Evolutionary conservation across 1,140 invertebrate species (phyloP).

Genomic region (Adelges cooleyi): DNA sequence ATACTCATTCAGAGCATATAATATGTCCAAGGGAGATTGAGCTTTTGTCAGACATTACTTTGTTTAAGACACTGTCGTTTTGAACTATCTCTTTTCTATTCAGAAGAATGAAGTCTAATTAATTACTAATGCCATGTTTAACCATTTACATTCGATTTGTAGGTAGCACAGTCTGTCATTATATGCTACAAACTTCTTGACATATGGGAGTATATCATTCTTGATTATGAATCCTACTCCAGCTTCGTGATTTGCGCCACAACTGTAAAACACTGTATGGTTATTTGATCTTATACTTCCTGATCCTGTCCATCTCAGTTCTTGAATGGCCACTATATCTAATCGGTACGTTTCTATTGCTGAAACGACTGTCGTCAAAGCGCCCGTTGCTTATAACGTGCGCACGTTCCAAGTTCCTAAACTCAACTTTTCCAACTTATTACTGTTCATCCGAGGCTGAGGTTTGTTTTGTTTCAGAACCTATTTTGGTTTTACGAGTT

Average conservation of each 20-base stretch:
- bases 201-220: slow-evolving; percentile 3
- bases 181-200: neutral
- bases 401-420: neutral
- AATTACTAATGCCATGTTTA: neutral
- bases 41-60: no score
- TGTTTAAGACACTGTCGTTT: no score
- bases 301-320: neutral
- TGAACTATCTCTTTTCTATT: no score
- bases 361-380: neutral
- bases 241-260: neutral
- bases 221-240: neutral
- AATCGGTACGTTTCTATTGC: neutral
- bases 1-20: no score
- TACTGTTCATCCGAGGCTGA: neutral
- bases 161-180: neutral
- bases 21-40: no score
- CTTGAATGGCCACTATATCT: neutral
- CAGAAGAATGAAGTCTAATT: no score
- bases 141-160: neutral
- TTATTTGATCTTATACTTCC: neutral
- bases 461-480: neutral
- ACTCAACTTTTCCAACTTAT: neutral
- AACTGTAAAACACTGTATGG: slow-evolving; percentile 3
- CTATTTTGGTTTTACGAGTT: neutral
- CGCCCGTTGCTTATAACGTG: neutral